Conservation (phyloP, 2,113 vertebrate species). For the Mugil cephalus region DNA sequence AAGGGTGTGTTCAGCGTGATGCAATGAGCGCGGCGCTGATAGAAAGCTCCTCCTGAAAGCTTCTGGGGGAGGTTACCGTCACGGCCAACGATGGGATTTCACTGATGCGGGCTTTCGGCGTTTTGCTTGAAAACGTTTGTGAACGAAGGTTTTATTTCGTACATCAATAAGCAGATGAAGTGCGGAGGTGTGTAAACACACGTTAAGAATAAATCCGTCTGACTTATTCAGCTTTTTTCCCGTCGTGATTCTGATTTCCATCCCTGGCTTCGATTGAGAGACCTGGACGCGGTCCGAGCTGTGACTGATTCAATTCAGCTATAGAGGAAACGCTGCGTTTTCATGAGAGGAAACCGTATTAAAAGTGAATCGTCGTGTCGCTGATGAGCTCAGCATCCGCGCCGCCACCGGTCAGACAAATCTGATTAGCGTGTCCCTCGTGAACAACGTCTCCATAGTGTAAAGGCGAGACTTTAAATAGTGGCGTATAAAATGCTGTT, state of each 20-base stretch:
- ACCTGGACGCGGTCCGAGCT: no score
- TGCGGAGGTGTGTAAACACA: neutral
- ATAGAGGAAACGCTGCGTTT: no score
- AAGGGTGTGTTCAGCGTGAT: constrained; percentile 30
- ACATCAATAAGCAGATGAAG: neutral
- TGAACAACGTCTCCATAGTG: neutral
- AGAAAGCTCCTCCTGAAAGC: constrained; percentile 3
- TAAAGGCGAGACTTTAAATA: no score
- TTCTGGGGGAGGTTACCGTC: neutral
- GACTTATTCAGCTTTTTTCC: neutral
- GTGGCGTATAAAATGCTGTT: no score
- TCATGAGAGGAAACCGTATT: neutral
- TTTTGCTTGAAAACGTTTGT: neutral
- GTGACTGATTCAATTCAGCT: no score
- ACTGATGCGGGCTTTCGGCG: neutral
- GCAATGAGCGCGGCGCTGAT: constrained; percentile 16
- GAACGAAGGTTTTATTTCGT: neutral
- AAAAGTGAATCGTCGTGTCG: neutral
- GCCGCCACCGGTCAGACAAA: neutral
- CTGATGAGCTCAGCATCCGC: neutral
- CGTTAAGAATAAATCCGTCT: neutral
- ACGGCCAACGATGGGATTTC: neutral
- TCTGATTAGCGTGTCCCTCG: neutral
- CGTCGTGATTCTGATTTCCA: neutral
- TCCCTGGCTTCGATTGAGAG: neutral